phyloP scores from a whole-genome alignment of 2,888 invertebrate genomes.

The Phasia obesa region DNA sequence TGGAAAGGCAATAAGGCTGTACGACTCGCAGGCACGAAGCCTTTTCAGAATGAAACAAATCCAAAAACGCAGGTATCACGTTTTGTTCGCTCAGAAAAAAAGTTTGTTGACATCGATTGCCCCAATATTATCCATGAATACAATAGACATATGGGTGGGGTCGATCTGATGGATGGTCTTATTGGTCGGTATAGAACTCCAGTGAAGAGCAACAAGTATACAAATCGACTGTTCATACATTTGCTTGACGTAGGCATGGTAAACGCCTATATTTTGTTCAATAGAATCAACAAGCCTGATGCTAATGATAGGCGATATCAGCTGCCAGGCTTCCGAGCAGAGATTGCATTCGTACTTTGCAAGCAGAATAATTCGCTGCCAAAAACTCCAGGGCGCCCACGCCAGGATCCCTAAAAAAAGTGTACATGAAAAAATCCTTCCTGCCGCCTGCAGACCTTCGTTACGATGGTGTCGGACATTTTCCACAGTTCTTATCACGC shows the following conservation, averaged over 20 bases:
- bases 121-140: slow-evolving; percentile 49
- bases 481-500: too few species aligned
- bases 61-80: slow-evolving; percentile 51
- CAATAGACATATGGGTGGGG: slow-evolving; percentile 15
- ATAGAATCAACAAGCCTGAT: too few species aligned
- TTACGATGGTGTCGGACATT: too few species aligned
- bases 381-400: slow-evolving; percentile 50
- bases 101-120: slow-evolving; percentile 61
- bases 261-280: too few species aligned
- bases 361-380: slow-evolving; percentile 24
- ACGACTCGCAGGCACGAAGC: slow-evolving; percentile 37
- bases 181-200: slow-evolving; percentile 38
- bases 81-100: slow-evolving; percentile 66
- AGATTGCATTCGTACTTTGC: slow-evolving; percentile 48
- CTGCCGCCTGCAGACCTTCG: not conserved
- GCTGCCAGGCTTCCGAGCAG: slow-evolving; percentile 51
- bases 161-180: slow-evolving; percentile 52
- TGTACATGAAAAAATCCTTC: not conserved
- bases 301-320: slow-evolving; percentile 45
- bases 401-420: slow-evolving; percentile 23
- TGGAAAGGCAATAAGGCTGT: slow-evolving; percentile 59
- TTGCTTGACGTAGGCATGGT: slow-evolving; percentile 61
- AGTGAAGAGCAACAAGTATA: slow-evolving; percentile 52
- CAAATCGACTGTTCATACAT: slow-evolving; percentile 63
- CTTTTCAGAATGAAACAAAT: slow-evolving; percentile 59